Percentiles rank a stretch among this genome's conserved stretches.
These are phyloP conservation scores for Tenrec ecaudatus DNA, from an alignment of 2,113 vertebrate genomes.

Conservation along the genomic window DNA sequence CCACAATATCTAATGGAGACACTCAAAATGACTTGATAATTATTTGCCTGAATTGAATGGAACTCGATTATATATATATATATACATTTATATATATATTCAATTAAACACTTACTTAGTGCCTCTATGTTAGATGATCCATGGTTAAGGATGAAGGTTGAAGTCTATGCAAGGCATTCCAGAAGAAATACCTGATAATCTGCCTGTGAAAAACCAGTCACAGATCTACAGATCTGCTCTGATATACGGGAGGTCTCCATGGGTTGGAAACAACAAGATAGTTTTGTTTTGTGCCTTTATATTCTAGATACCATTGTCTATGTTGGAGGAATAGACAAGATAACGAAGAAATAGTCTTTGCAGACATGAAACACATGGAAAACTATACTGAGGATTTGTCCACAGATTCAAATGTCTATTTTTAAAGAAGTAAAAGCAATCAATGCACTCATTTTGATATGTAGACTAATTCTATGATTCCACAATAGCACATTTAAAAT, in stretches of 20 bases:
- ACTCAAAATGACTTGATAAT: neutral
- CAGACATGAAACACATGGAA: neutral
- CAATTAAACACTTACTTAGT: constrained; percentile 10
- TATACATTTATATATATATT: no score
- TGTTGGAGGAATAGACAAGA: neutral
- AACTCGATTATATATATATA: neutral
- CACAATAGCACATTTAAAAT: neutral
- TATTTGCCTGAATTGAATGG: neutral
- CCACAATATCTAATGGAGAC: neutral
- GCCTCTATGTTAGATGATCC: neutral
- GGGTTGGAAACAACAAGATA: neutral
- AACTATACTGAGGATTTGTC: neutral
- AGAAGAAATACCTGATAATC: neutral
- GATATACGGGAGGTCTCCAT: neutral
- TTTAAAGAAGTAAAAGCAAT: neutral
- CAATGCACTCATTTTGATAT: neutral
- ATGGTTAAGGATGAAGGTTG: neutral
- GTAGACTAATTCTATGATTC: neutral
- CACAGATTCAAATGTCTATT: neutral
- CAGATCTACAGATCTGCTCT: neutral
- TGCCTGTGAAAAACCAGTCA: neutral
- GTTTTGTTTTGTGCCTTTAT: neutral
- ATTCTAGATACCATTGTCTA: neutral
- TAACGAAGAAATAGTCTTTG: neutral
- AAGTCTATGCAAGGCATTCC: neutral